Percentiles rank a stretch among this genome's conserved stretches.
phyloP scores from a whole-genome alignment of 2,797 vertebrate genomes.

The Melopsittacus undulatus region DNA sequence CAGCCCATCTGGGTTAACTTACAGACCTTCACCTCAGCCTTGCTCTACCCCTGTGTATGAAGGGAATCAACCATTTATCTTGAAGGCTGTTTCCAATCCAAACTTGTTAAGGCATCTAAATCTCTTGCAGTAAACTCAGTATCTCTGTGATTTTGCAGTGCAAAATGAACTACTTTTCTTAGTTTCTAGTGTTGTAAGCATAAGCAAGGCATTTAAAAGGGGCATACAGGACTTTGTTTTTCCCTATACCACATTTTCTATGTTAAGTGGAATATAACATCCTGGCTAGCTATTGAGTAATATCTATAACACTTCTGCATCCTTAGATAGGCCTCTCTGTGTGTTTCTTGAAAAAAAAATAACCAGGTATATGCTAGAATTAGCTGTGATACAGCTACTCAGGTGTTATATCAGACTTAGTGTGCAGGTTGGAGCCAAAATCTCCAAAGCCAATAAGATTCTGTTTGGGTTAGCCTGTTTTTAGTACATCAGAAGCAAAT shows the following conservation, averaged over 20 bases:
- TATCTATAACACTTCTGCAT: background rate
- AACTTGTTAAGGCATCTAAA: background rate
- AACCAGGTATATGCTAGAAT: background rate
- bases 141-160: background rate
- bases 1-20: background rate
- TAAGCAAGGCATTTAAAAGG: background rate
- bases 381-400: background rate
- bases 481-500: background rate
- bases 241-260: background rate
- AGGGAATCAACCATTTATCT: background rate
- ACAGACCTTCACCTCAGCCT: background rate
- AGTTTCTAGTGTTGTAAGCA: background rate
- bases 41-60: background rate
- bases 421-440: background rate
- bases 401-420: background rate
- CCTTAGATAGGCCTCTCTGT: background rate
- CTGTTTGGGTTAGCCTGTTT: background rate
- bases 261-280: background rate
- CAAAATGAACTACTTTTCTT: background rate
- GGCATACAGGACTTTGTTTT: background rate
- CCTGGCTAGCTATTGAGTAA: background rate
- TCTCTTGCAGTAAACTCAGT: background rate
- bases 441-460: background rate
- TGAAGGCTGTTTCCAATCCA: background rate
- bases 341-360: background rate